Evolutionary conservation across 2,888 invertebrate genomes (phyloP), one percentile per base, ranked within the genome.

Genomic region (Parasteatoda lunata): DNA sequence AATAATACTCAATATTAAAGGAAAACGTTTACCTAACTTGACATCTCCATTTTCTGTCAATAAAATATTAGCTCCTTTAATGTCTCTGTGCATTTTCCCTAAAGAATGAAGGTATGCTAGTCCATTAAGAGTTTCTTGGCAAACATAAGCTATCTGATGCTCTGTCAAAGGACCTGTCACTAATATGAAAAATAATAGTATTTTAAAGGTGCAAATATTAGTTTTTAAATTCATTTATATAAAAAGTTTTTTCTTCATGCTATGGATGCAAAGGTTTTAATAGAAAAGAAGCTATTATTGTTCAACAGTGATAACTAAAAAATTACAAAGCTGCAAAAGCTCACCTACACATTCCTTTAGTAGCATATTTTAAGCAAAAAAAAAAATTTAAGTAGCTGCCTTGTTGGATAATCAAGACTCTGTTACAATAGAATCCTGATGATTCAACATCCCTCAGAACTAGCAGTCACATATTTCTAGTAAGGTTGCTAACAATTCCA

Each of bases 111-210:
- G 94, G 92, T 99, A 99, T 65, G 96, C 95, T 59, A 99, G 93
- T 6, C 99, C 99, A 89, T 96, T 94, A 59, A 99, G 94, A 5
- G 99, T 99, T 93, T 99, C 99, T 81, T 97, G 94, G 91, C 98
- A 98, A 95, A 99, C 97, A 92, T 98, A 99, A 0, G 99, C 97
- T 90, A 99, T 99, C 93, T 99, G 99, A 89, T 95, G 93, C 93
- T 99, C 99, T 0, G 95, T 94, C 89, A 99, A 93, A 52, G 89
- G 89, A 5, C 89, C 89, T 47, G 87, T 89, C 52, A 89, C 88
- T 88, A 52, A 30, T 54, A 52, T 65, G 51, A 52, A 52, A 76
- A 9, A 65, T 70, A 45, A 47, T 13, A 45, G 8, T 13, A 70
- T 47, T 13, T 47, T 4, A 70, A 48, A 70, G 48, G n/a, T 15